A percentile compares a stretch with the other conserved stretches of the same genome.
Evolutionary conservation across 2,888 invertebrate genomes (phyloP).

Genomic region (Petrophora chlorosata): DNA sequence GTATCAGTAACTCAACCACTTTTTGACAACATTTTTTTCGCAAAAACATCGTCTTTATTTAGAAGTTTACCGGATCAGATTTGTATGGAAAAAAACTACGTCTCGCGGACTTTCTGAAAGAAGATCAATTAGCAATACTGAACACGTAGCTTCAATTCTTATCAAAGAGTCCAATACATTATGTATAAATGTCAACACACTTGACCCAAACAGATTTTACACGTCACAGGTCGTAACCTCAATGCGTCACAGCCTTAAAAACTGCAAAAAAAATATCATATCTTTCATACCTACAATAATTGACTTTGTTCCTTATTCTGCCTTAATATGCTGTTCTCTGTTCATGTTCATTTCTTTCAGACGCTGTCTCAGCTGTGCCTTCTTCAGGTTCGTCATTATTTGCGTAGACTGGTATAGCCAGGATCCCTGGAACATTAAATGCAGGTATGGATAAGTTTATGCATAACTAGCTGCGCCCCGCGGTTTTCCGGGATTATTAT

Average conservation of each 20-base stretch:
- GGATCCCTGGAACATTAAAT: slow-evolving; percentile 91
- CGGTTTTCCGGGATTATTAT: no score
- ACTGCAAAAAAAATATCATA: slow-evolving; percentile 50
- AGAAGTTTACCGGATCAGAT: no score
- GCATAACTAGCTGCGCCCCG: not conserved
- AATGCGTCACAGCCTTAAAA: slow-evolving; percentile 28
- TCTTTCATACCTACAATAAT: slow-evolving; percentile 48
- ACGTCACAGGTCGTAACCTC: not conserved
- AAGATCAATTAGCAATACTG: no score
- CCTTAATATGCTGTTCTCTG: slow-evolving; percentile 61
- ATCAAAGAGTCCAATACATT: no score
- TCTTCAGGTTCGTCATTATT: slow-evolving; percentile 92
- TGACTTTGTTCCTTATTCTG: slow-evolving; percentile 56
- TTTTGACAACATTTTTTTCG: no score
- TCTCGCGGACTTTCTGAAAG: no score
- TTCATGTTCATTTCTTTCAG: slow-evolving; percentile 82
- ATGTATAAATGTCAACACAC: no score
- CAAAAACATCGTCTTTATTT: no score
- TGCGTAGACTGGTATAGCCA: slow-evolving; percentile 96
- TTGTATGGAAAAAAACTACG: no score
- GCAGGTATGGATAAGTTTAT: slow-evolving; percentile 13
- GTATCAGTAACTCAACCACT: no score
- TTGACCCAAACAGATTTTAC: not conserved
- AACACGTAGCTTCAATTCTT: no score
- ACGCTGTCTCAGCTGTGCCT: slow-evolving; percentile 89